Evolutionary conservation across 2,888 invertebrate genomes (phyloP), one percentile per base, ranked within the genome.

Genomic region (Conus canariensis): DNA sequence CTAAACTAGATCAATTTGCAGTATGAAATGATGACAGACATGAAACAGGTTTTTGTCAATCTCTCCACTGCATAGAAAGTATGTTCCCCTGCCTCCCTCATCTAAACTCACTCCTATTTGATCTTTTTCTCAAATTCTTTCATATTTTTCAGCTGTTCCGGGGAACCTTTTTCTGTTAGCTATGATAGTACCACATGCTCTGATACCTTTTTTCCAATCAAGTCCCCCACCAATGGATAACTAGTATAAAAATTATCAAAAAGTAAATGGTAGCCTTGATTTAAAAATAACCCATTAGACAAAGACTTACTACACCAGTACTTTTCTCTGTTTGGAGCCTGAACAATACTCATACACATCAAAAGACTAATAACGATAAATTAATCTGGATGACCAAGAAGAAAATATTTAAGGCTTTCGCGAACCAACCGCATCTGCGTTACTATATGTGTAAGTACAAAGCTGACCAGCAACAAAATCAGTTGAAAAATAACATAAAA

Each of bases 211-310:
- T 25, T 0, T 59, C n/a, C 74, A 22, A 90, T 56, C 14, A 88
- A 74, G 85, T 90, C 90, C 25, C 70, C 67, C 5, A 90, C 45
- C 14, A 90, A 45, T 60, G 87, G 60, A 45, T 83, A 7, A 83
- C 87, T 88, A 82, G 90, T 88, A 59, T 88, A 90, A 90, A 90
- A 90, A 77, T 90, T 90, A 30, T 90, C 90, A 85, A 88, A 56
- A 88, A 90, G 88, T 3, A 90, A 59, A 30, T 56, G 58, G 56
- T 90, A 90, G n/a, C 88, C 88, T 56, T 90, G 88, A 56, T 85
- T 85, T 3, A 59, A 9, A 70, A 7, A 70, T 8, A 70, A 70
- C 70, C 70, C 70, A 22, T 70, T 70, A 22, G 0, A 70, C 70
- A 16, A 70, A 22, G 70, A 70, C 22, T 70, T 70, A 22, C 7